Percentiles rank a stretch among this genome's conserved stretches.
Conservation (phyloP, 1,140 invertebrate genomes). For the Drosophila tropicalis region DNA sequence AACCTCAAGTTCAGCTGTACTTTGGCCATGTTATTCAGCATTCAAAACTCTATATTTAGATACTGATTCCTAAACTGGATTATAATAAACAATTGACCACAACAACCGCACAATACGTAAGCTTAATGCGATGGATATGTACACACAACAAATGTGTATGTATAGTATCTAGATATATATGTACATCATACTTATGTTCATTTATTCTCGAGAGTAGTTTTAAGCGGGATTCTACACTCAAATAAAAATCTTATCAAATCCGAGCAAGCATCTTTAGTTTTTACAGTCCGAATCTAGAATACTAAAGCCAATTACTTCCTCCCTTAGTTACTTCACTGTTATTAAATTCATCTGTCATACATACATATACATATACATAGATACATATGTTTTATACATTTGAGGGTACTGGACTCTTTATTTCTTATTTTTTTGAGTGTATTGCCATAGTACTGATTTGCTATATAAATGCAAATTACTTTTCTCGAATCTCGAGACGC, state of each 20-base stretch:
- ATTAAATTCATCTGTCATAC: no score
- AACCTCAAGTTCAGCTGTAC: conserved; percentile 6
- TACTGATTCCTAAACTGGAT: conserved; percentile 6
- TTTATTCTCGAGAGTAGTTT: neutral
- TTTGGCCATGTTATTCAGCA: neutral
- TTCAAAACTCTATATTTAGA: neutral
- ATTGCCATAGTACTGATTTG: neutral
- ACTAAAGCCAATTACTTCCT: no score
- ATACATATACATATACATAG: no score
- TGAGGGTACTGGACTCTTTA: neutral
- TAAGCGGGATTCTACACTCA: neutral
- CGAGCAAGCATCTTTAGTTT: neutral
- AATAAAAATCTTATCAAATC: neutral
- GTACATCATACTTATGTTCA: neutral
- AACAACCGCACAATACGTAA: conserved; percentile 17
- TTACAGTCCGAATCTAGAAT: neutral
- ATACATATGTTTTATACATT: no score
- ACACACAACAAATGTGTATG: neutral
- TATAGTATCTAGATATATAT: neutral
- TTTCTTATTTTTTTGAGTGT: neutral
- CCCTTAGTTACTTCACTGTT: no score
- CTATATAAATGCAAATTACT: conserved; percentile 17
- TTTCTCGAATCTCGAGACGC: conserved; percentile 1
- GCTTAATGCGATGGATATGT: neutral
- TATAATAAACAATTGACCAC: conserved; percentile 19